Evolutionary conservation across 1,140 invertebrate genomes (phyloP).

Genomic region (Adelges cooleyi): DNA sequence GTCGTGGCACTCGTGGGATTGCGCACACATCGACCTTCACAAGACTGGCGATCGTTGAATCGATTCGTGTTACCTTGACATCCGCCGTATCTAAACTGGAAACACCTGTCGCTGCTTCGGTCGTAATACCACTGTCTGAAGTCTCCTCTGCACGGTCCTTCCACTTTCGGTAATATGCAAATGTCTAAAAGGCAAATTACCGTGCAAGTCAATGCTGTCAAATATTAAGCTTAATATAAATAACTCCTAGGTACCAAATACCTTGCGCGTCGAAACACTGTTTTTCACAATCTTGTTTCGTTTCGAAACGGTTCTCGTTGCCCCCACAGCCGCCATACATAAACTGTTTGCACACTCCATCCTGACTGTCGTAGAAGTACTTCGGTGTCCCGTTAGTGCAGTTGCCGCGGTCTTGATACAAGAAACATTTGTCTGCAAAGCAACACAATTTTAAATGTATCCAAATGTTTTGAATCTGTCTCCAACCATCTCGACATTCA

Average conservation of each 20-base stretch:
- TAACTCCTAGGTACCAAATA: constrained; percentile 35
- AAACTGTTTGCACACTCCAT: constrained; percentile 72
- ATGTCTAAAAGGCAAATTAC: constrained; percentile 11
- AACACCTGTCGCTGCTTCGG: constrained; percentile 44
- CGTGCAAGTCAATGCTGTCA: background rate
- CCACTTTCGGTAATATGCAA: constrained; percentile 36
- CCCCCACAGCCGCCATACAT: constrained; percentile 71
- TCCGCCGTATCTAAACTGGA: constrained; percentile 75
- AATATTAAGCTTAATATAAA: background rate
- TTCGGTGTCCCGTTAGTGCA: constrained; percentile 49
- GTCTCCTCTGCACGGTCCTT: constrained; percentile 69
- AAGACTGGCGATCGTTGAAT: constrained; percentile 63
- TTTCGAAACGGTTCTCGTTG: constrained; percentile 74
- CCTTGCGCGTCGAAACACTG: constrained; percentile 60
- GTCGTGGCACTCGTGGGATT: background rate
- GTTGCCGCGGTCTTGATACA: constrained; percentile 52
- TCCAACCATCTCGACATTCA: too few relatives aligned
- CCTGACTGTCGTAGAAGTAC: constrained; percentile 66
- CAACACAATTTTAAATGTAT: too few relatives aligned
- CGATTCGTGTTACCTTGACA: constrained; percentile 81
- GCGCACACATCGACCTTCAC: constrained; percentile 56
- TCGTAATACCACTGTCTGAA: constrained; percentile 70
- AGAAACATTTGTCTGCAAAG: constrained; percentile 57
- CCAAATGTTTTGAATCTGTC: too few relatives aligned
- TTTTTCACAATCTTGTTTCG: constrained; percentile 61